phyloP scores from a whole-genome alignment of 2,797 vertebrate species.

The Atherinosoma microstoma region DNA sequence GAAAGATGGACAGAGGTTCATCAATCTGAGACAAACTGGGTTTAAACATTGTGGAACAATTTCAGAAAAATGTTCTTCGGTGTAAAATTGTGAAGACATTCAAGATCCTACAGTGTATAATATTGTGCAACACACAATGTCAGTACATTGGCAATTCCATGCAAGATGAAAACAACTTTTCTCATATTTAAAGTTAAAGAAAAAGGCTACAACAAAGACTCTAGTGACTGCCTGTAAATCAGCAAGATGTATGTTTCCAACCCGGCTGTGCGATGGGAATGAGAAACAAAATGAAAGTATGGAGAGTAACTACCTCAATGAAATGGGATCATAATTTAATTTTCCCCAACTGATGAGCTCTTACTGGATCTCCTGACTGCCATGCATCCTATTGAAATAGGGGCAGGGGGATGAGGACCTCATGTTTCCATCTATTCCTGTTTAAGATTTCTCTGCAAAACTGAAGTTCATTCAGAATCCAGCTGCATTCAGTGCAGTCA shows the following conservation, averaged over 20 bases:
- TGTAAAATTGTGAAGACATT: no score
- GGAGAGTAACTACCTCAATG: constrained; percentile 36
- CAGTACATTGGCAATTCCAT: neutral
- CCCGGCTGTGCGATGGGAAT: constrained; percentile 12
- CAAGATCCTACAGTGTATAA: no score
- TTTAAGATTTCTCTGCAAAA: constrained; percentile 23
- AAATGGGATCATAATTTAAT: constrained; percentile 71
- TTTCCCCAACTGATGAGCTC: constrained; percentile 59
- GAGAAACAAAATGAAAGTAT: constrained; percentile 20
- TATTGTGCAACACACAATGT: neutral
- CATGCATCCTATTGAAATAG: constrained; percentile 33
- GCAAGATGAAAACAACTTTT: neutral
- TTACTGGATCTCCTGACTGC: constrained; percentile 33
- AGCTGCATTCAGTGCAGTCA: constrained; percentile 43
- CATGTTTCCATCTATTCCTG: neutral
- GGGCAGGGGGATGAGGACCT: neutral
- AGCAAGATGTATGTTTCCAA: neutral
- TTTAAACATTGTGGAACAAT: no score
- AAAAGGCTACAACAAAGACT: neutral
- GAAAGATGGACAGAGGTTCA: no score
- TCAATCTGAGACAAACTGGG: no score
- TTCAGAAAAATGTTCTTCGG: no score
- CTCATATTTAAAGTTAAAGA: neutral
- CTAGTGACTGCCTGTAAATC: neutral
- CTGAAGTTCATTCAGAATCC: constrained; percentile 40